These are phyloP conservation scores for Halyomorpha halys DNA, from an alignment of 1,140 invertebrate species.

Conservation along the genomic window DNA sequence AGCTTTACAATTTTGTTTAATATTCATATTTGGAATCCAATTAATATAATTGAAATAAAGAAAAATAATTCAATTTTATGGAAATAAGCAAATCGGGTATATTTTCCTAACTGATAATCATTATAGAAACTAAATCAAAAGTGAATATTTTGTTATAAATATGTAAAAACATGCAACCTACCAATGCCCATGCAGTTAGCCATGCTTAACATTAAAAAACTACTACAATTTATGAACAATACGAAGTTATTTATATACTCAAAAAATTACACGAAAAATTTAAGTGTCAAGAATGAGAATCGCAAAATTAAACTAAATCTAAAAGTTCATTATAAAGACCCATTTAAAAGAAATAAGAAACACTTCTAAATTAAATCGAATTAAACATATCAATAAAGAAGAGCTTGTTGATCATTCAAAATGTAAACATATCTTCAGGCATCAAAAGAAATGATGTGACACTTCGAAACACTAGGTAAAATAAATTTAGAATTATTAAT, in stretches of 20 bases:
- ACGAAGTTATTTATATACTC: conserved; percentile 1
- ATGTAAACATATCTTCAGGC: no score
- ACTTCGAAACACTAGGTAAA: not conserved
- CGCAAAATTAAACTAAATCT: no score
- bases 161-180: conserved; percentile 18
- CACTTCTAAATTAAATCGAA: no score
- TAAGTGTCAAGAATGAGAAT: no score
- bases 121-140: conserved; percentile 15
- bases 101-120: conserved; percentile 13
- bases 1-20: not conserved
- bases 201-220: conserved; percentile 17
- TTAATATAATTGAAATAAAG: not conserved
- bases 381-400: no score
- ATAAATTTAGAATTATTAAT: not conserved
- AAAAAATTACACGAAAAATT: conserved; percentile 8
- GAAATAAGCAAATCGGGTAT: not conserved
- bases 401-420: no score
- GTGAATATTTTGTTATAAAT: conserved; percentile 10
- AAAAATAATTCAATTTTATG: not conserved
- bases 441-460: no score
- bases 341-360: no score
- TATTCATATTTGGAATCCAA: not conserved
- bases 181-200: conserved; percentile 21
- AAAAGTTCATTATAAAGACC: no score
- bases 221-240: conserved; percentile 6